Evolutionary conservation across 1,140 invertebrate species (phyloP), one percentile per base, ranked within the genome.

Genomic region (Cyrtorhinus lividipennis): DNA sequence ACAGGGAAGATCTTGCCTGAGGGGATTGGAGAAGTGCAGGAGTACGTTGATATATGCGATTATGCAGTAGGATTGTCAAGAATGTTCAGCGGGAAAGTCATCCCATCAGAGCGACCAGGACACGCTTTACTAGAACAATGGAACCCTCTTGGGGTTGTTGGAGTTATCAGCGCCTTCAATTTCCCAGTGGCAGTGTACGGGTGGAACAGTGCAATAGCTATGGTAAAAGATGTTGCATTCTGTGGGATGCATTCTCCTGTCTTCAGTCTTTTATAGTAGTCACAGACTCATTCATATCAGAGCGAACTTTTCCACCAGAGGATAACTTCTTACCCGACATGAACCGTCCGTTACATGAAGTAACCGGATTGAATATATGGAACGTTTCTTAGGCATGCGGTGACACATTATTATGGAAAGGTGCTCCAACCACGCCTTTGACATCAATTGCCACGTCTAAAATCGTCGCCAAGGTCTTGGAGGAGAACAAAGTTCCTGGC

Each of bases 141-240:
- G 93, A 96, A 97, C 75, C 93, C 95, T 0, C 72, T 98, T 0
- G 96, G 96, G 15, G 77, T 91, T 2, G 80, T 99, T 61, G 95
- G 95, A 18, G 85, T 99, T 46, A 99, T 99, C 67, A 89, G 90
- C n/a, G 96, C 96, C 1, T 99, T 98, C 72, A 99, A 99, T 75
- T 99, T 99, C 75, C 96, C 96, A 0, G 85, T 93, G 27, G 96
- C 97, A 27, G 95, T 99, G 24, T 99, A 92, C 74, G 97, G 96
- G 1, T 99, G 97, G 97, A 99, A 99, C 72, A 91, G 88, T 70
- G 93, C 95, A 24, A 86, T 99, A 67, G 94, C 95, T 8, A 83
- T 95, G 85, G 85, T 88, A 70, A 78, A 87, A 85, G 86, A 24
- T n/a, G n/a, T n/a, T n/a, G n/a, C n/a, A n/a, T n/a, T n/a, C n/a